Conservation (phyloP, 2,797 vertebrate genomes). For the Naso thynnoides region DNA sequence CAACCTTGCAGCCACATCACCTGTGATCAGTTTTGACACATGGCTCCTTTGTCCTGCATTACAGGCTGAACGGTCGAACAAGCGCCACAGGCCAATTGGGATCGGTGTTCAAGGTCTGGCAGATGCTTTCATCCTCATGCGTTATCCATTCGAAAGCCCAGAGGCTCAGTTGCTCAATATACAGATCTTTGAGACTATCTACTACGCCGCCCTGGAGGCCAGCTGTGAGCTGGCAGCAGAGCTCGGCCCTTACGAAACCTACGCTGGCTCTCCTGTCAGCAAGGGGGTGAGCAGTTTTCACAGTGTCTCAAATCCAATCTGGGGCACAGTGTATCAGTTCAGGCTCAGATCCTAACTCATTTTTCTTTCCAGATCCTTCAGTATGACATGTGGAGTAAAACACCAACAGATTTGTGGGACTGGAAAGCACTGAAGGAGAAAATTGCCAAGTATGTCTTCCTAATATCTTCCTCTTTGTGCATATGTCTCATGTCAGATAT, state of each 20-base stretch:
- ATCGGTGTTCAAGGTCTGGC: conserved; percentile 97
- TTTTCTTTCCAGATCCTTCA: conserved; percentile 86
- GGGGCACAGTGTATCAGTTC: background rate
- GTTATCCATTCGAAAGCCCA: conserved; percentile 92
- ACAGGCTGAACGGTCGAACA: conserved; percentile 92
- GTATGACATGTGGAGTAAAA: conserved; percentile 95
- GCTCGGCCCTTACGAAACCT: conserved; percentile 89
- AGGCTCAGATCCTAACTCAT: background rate
- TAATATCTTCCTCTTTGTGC: conserved; percentile 6
- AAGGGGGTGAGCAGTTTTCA: conserved; percentile 82
- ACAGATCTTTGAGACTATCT: conserved; percentile 98
- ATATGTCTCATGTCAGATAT: background rate
- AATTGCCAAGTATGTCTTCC: conserved; percentile 85
- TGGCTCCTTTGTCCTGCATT: background rate
- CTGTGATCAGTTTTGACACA: conserved; percentile 7
- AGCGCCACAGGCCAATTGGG: conserved; percentile 93
- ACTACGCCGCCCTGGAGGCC: conserved; percentile 93
- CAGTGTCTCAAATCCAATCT: conserved; percentile 7
- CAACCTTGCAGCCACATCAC: background rate
- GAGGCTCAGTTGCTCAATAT: conserved; percentile 93
- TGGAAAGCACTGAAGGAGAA: conserved; percentile 92
- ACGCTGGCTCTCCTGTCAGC: conserved; percentile 93
- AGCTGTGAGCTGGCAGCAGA: conserved; percentile 94
- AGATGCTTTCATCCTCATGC: conserved; percentile 96
- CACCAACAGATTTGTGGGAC: conserved; percentile 92